phyloP scores from a whole-genome alignment of 2,888 invertebrate species.

The Cancer borealis region DNA sequence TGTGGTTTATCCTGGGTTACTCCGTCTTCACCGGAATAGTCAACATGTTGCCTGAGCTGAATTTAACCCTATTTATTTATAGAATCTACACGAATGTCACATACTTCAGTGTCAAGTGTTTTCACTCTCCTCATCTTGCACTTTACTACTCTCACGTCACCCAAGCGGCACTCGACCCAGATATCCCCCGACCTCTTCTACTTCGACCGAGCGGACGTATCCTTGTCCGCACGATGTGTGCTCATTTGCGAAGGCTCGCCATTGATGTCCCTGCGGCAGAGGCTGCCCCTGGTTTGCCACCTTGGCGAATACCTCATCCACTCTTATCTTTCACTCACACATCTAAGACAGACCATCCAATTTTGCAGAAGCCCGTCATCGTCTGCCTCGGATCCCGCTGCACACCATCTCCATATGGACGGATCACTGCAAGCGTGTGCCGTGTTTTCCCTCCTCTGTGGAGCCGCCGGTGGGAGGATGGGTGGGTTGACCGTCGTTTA shows the following conservation, averaged over 20 bases:
- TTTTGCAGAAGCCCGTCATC: background rate
- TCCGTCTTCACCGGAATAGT: slow-evolving; percentile 29
- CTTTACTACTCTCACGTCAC: slow-evolving; percentile 23
- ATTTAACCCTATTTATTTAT: slow-evolving; percentile 2
- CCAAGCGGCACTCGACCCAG: background rate
- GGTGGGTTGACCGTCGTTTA: too few species aligned
- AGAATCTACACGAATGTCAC: background rate
- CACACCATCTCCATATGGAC: background rate
- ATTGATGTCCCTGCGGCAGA: too few species aligned
- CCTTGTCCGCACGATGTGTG: background rate
- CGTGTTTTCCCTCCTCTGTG: too few species aligned
- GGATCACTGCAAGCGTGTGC: too few species aligned
- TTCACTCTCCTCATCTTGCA: slow-evolving; percentile 13
- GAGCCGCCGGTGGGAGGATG: too few species aligned
- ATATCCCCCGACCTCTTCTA: slow-evolving; percentile 25
- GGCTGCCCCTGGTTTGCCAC: too few species aligned
- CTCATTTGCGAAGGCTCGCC: too few species aligned
- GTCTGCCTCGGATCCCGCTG: background rate
- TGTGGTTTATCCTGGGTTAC: slow-evolving; percentile 35
- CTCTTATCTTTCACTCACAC: background rate
- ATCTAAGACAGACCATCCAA: background rate
- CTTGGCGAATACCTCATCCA: background rate
- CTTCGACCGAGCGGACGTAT: slow-evolving; percentile 35
- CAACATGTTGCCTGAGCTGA: slow-evolving; percentile 43
- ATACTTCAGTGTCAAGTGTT: background rate